Conservation (phyloP, 2,113 vertebrate species). For the Eclectus roratus region DNA sequence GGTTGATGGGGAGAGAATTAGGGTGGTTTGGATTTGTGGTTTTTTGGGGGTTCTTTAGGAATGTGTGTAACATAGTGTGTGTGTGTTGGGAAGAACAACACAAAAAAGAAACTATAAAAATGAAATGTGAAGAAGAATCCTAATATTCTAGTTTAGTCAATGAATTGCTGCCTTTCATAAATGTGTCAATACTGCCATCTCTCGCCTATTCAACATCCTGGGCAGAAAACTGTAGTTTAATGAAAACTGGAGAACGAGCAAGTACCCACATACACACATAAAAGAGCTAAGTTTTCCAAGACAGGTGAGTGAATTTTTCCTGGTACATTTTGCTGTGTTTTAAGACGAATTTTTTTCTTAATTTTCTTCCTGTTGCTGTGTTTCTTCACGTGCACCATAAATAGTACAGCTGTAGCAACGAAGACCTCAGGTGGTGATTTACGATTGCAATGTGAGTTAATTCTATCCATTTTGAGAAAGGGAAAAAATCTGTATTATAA, state of each 20-base stretch:
- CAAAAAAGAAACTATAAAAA: constrained; percentile 59
- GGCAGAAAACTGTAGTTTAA: background rate
- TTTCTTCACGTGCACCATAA: background rate
- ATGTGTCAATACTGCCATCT: constrained; percentile 81
- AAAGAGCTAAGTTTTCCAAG: background rate
- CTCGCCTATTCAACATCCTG: constrained; percentile 46
- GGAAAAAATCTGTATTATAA: background rate
- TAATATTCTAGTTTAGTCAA: constrained; percentile 1
- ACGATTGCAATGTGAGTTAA: background rate
- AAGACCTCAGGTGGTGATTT: background rate
- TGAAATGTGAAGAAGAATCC: constrained; percentile 49
- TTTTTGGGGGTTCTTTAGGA: background rate
- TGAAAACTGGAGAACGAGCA: background rate
- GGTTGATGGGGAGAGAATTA: background rate
- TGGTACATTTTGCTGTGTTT: background rate
- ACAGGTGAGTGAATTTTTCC: background rate
- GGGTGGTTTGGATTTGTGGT: background rate
- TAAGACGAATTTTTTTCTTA: background rate
- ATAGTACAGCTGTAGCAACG: background rate
- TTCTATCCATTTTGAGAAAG: background rate
- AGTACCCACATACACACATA: background rate
- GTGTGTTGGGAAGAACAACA: background rate
- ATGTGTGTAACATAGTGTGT: background rate
- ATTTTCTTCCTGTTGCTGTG: background rate
- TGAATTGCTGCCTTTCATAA: background rate